Conservation (phyloP, 92 coral and sea anemone species). For the Actinostola sp. region DNA sequence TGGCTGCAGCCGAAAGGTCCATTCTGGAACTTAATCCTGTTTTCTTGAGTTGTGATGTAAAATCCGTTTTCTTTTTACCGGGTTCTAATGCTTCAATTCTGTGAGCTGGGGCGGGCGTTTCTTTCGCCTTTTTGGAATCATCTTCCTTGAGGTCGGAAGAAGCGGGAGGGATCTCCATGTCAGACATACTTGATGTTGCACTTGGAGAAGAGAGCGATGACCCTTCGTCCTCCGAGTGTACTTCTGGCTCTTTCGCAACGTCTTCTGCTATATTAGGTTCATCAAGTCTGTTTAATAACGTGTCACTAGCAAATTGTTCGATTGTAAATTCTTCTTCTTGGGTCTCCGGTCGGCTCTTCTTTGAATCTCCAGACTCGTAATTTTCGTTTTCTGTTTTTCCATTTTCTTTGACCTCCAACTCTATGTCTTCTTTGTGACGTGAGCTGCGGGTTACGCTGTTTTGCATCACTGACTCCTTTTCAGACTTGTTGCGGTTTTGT, state of each 20-base stretch:
- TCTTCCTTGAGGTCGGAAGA: neutral
- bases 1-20: constrained; percentile 25
- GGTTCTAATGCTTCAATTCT: constrained; percentile 30
- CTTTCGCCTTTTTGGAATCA: neutral
- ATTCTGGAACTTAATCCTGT: constrained; percentile 45
- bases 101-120: constrained; percentile 5
- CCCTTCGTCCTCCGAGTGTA: constrained; percentile 29
- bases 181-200: constrained; percentile 40
- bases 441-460: neutral
- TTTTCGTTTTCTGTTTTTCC: constrained; percentile 12
- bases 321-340: constrained; percentile 33
- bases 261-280: constrained; percentile 19
- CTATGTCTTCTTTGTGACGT: neutral
- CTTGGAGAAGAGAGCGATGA: constrained; percentile 39
- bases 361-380: neutral
- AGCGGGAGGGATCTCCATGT: constrained; percentile 20
- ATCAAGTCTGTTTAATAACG: constrained; percentile 23
- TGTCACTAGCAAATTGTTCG: constrained; percentile 45
- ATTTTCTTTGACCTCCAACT: neutral
- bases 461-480: neutral
- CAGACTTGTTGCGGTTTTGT: neutral
- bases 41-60: constrained; percentile 69
- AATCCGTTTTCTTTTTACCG: constrained; percentile 69
- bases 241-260: constrained; percentile 18
- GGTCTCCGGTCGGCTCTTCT: constrained; percentile 9